phyloP scores from a whole-genome alignment of 1,140 invertebrate genomes.

The Drusus annulatus region DNA sequence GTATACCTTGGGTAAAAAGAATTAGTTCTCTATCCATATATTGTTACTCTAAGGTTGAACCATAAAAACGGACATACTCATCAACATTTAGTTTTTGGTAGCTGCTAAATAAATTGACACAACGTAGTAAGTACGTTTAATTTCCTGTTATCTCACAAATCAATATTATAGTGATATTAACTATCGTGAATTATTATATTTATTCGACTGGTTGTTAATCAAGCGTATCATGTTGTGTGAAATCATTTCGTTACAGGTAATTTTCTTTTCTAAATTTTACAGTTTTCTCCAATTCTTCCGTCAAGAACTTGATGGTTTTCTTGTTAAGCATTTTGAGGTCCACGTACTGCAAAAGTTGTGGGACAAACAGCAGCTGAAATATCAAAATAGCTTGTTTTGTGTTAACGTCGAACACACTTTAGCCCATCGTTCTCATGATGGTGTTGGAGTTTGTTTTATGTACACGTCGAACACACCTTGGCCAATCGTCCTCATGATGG shows the following conservation, averaged over 20 bases:
- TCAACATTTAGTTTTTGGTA: no score
- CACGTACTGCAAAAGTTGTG: slow-evolving; percentile 7
- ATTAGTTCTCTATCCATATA: no score
- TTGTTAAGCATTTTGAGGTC: slow-evolving; percentile 50
- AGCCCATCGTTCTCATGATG: slow-evolving; percentile 68
- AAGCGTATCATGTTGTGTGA: slow-evolving; percentile 73
- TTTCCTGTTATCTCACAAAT: no score
- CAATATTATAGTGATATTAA: no score
- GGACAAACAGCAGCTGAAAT: slow-evolving; percentile 21
- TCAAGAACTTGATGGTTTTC: slow-evolving; percentile 69
- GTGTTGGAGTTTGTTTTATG: slow-evolving; percentile 70
- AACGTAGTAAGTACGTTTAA: no score
- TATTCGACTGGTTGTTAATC: slow-evolving; percentile 63
- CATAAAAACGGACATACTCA: no score
- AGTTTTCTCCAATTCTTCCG: slow-evolving; percentile 65
- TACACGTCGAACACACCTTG: no score
- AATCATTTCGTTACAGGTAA: slow-evolving; percentile 70
- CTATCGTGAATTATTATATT: no score
- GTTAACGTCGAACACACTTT: slow-evolving; percentile 60
- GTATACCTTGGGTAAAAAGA: no score
- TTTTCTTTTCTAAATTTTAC: slow-evolving; percentile 68
- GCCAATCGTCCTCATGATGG: no score
- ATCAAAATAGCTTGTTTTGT: neutral
- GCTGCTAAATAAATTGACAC: no score
- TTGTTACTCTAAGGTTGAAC: no score